Evolutionary conservation across 1,140 invertebrate species (phyloP).

Genomic region (Drosophila subpulchrella): DNA sequence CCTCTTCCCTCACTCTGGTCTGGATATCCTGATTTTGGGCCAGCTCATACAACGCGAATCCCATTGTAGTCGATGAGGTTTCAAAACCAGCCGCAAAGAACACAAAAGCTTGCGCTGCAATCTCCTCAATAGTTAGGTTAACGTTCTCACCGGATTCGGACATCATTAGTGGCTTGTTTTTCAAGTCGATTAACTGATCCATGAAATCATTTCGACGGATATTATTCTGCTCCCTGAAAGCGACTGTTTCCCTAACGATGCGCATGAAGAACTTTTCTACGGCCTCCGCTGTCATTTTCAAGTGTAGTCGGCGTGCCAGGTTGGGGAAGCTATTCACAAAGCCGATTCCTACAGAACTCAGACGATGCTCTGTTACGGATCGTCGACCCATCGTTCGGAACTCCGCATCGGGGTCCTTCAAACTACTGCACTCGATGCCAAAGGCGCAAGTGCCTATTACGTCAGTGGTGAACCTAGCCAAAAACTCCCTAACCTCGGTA

Average conservation of each 20-base stretch:
- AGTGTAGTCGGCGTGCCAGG: constrained; percentile 39
- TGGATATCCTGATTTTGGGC: constrained; percentile 86
- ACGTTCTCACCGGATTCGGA: constrained; percentile 60
- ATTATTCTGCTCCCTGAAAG: constrained; percentile 85
- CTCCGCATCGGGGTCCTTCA: constrained; percentile 85
- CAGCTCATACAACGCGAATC: constrained; percentile 86
- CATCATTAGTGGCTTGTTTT: constrained; percentile 82
- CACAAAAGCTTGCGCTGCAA: constrained; percentile 85
- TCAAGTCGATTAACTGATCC: constrained; percentile 85
- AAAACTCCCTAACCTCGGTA: constrained; percentile 68
- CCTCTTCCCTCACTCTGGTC: constrained; percentile 85
- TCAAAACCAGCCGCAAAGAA: constrained; percentile 88
- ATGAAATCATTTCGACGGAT: constrained; percentile 86
- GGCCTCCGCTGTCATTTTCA: constrained; percentile 84
- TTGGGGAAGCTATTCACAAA: constrained; percentile 63
- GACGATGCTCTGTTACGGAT: constrained; percentile 45
- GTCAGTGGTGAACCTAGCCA: constrained; percentile 79
- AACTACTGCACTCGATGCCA: constrained; percentile 87
- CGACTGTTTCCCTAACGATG: constrained; percentile 85
- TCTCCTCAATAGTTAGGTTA: constrained; percentile 68
- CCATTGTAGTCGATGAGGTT: constrained; percentile 86
- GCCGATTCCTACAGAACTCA: constrained; percentile 11
- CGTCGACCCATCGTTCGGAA: constrained; percentile 84
- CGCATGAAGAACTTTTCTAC: constrained; percentile 85
- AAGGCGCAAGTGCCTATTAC: constrained; percentile 88